A percentile compares a stretch with the other conserved stretches of the same genome.
Conservation (phyloP, 1,140 invertebrate genomes). For the Branchinecta lynchi region DNA sequence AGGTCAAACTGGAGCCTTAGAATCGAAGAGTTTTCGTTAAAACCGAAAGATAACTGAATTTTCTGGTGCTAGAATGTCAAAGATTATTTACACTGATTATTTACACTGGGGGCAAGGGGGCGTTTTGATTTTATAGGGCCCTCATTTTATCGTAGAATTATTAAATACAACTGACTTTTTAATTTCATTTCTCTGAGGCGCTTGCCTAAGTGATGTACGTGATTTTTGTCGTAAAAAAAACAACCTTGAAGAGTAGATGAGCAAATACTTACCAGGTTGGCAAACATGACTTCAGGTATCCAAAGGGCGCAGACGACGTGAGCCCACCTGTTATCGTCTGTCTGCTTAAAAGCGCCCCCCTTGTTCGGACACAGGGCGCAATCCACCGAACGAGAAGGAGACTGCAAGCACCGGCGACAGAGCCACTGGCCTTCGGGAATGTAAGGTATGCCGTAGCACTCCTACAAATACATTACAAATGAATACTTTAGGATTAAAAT, state of each 20-base stretch:
- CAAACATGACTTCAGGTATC: constrained; percentile 97
- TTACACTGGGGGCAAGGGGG: too few relatives aligned
- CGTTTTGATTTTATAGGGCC: too few relatives aligned
- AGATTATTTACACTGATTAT: too few relatives aligned
- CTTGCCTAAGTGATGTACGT: background rate
- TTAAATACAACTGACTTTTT: too few relatives aligned
- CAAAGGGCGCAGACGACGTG: constrained; percentile 97
- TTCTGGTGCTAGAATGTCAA: too few relatives aligned
- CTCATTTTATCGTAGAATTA: too few relatives aligned
- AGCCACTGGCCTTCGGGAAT: constrained; percentile 98
- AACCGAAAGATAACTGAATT: too few relatives aligned
- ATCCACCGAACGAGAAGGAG: constrained; percentile 78
- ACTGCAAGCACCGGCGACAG: constrained; percentile 83
- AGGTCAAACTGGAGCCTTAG: too few relatives aligned
- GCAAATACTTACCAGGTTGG: constrained; percentile 56
- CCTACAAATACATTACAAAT: constrained; percentile 32
- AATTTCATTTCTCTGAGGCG: too few relatives aligned
- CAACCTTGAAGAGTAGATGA: background rate
- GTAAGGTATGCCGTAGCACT: constrained; percentile 98
- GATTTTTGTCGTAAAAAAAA: background rate
- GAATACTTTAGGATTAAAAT: too few relatives aligned
- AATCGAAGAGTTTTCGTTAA: too few relatives aligned
- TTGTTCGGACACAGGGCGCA: constrained; percentile 95
- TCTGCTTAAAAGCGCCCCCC: constrained; percentile 97
- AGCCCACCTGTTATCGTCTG: constrained; percentile 87